Evolutionary conservation across 1,140 invertebrate species (phyloP), one percentile per base, ranked within the genome.

Genomic region (Chironomus striatipennis): DNA sequence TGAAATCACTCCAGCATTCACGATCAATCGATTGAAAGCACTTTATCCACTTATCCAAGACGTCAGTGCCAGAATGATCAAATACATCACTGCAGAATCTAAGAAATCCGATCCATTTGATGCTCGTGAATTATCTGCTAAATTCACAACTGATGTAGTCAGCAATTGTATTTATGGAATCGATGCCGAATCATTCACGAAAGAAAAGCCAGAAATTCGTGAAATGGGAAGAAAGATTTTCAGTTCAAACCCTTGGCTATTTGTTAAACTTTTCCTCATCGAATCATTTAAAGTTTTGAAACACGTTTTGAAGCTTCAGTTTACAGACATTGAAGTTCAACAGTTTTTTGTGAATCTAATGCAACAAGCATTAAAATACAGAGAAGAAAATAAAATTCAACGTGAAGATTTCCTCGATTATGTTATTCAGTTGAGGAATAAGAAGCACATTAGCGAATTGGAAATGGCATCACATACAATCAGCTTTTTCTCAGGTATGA

Each of bases 391-490:
- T 34, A 76, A 76, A 7, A 76, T 77, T 64, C 78, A 79, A 12
- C 77, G 79, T 7, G 79, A 82, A 47, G 83, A 84, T 75, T 83
- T 83, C 73, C 77, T 83, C 43, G 79, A 84, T 43, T 77, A 82
- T n/a, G 74, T 85, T 75, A 75, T 84, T 24, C 76, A 80, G n/a
- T 47, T 84, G 75, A 78, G 80, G 74, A 76, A 77, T 79, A 81
- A 79, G 74, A 76, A 78, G 79, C 78, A 79, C 73, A 81, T 88
- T 20, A 83, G 79, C 0, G 85, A 86, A 4, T 81, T 86, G 17
- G 85, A 89, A 77, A 83, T 93, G 7, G 80, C 86, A 10, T 83
- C 84, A 6, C 83, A 86, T 80, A 80, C 81, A 21, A 80, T 85
- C 75, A 79, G 85, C 10, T 87, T 87, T 47, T 84, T 86, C 76